Conservation (phyloP, 2,113 vertebrate species). For the Brachyhypopomus occidentalis region DNA sequence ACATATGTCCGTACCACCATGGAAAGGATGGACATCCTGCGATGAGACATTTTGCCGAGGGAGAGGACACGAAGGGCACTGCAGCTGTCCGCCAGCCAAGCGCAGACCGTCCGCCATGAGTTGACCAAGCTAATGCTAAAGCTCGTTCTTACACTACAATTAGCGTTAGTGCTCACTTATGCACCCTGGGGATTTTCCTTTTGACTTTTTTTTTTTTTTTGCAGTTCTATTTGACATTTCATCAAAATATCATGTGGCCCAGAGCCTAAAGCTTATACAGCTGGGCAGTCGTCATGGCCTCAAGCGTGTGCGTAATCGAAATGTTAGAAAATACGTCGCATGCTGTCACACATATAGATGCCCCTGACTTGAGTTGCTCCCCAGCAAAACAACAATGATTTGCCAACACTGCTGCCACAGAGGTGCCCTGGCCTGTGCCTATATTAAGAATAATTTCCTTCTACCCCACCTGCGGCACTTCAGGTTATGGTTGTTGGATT, state of each 20-base stretch:
- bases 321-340: not conserved
- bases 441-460: constrained; percentile 21
- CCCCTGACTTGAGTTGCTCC: not conserved
- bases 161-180: no score
- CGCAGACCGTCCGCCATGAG: no score
- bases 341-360: not conserved
- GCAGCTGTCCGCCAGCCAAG: no score
- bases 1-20: not conserved
- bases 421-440: not conserved
- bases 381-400: constrained; percentile 17
- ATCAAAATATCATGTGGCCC: not conserved
- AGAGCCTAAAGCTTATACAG: not conserved
- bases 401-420: not conserved
- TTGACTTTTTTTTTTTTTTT: no score
- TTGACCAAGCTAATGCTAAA: no score
- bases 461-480: not conserved
- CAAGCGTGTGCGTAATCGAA: not conserved
- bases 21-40: not conserved
- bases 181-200: no score
- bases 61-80: no score
- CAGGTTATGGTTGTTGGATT: constrained; percentile 11
- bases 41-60: not conserved
- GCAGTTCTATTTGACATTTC: not conserved
- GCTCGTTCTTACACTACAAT: no score
- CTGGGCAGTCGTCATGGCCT: not conserved